Conservation (phyloP, 2,888 invertebrate species). For the Drosophila peninsularis region DNA sequence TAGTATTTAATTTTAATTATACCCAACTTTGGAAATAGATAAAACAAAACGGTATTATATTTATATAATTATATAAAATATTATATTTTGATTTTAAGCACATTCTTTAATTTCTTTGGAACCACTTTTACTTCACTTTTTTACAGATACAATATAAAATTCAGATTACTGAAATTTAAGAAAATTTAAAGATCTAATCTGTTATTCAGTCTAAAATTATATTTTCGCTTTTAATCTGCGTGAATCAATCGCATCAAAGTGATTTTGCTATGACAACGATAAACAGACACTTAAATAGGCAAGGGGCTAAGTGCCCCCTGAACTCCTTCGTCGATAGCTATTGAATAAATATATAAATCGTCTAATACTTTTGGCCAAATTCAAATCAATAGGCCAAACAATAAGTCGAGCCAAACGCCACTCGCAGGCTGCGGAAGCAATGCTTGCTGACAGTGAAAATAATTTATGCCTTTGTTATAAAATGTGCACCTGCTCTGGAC, state of each 20-base stretch:
- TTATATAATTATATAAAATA: no score
- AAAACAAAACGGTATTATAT: no score
- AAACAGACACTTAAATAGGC: constrained; percentile 57
- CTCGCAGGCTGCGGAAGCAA: constrained; percentile 67
- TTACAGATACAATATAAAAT: no score
- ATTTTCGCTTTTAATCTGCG: constrained; percentile 33
- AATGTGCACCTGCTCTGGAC: constrained; percentile 66
- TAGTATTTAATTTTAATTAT: no score
- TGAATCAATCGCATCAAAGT: constrained; percentile 31
- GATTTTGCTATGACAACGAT: constrained; percentile 43
- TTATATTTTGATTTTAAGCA: no score
- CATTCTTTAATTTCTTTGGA: no score
- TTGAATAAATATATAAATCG: constrained; percentile 48
- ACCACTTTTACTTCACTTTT: no score
- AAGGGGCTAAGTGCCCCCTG: not conserved
- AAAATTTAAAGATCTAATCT: not conserved
- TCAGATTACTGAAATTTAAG: no score
- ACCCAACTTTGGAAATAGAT: no score
- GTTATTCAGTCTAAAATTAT: not conserved
- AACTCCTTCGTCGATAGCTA: constrained; percentile 9
- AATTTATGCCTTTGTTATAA: constrained; percentile 80
- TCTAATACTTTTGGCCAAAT: constrained; percentile 68
- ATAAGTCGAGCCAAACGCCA: constrained; percentile 68
- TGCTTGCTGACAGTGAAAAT: constrained; percentile 81
- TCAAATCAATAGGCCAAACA: constrained; percentile 78